Base-by-base conservation (phyloP, 2,888 invertebrate species). In the Cancer borealis region DNA sequence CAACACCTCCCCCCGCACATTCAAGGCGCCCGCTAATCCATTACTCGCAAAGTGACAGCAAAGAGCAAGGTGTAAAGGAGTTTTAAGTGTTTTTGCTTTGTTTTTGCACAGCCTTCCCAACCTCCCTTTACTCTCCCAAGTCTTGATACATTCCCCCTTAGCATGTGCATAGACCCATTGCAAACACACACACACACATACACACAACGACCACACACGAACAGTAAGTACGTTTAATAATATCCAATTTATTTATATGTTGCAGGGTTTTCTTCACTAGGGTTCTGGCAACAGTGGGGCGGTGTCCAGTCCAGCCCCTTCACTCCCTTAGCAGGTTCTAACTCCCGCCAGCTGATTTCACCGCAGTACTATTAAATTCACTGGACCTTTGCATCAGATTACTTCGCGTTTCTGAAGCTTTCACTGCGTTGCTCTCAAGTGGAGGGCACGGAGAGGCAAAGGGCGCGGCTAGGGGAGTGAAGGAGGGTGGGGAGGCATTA, bases 261-360 rank as follows among this genome's bases (percentile, higher is more conserved):
- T n/a, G n/a, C 1, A 73, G 21, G 73, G 26, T 73, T 73, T 73
- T 73, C 5, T 3, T 1, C 73, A 21, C n/a, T 8, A 5, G 73
- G 73, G 30, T 1, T 79, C 30, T 79, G 79, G 79, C 30, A 79
- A 79, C 73, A 73, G 30, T 30, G 79, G 6, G 79, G 30, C 30
- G 21, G 30, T 21, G 79, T 79, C 30, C 79, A 79, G 79, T 6
- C 30, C 30, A 79, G 12, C 30, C 79, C 79, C 30, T 30, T 79
- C 21, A 10, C 79, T 79, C 8, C 79, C 79, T 79, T 10, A 79
- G 79, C 79, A 30, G 30, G 30, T 79, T 79, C n/a, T 79, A 79
- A 79, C 79, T 79, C 79, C 30, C 79, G 79, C 79, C 79, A 79
- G 79, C 79, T 79, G 79, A 79, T 79, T 79, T 79, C 79, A 79